Percentiles rank a stretch among this genome's conserved stretches.
Conservation (phyloP, 2,113 vertebrate species). For the Albula goreensis region DNA sequence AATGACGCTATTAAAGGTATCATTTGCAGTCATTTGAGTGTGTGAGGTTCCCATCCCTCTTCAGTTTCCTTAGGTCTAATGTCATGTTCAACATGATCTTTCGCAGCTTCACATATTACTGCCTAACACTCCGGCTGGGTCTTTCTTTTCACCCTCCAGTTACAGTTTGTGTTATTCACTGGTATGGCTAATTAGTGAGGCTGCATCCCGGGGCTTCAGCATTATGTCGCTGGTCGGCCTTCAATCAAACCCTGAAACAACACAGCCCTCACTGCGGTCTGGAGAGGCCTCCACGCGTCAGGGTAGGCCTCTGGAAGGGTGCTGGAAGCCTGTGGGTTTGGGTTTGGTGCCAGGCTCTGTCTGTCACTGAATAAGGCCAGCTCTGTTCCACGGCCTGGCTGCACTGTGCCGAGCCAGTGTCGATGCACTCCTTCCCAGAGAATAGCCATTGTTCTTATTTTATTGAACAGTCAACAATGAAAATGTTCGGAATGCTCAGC, state of each 20-base stretch:
- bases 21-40: constrained; percentile 13
- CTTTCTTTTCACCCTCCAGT: constrained; percentile 37
- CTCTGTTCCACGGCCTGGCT: constrained; percentile 67
- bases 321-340: constrained; percentile 46
- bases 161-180: constrained; percentile 52
- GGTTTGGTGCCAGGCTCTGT: constrained; percentile 79
- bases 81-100: neutral
- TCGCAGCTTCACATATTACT: constrained; percentile 6
- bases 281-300: constrained; percentile 34
- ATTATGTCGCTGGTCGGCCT: neutral
- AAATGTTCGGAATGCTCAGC: constrained; percentile 39
- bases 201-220: constrained; percentile 45
- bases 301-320: constrained; percentile 39
- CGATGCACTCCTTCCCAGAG: constrained; percentile 64
- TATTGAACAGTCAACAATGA: constrained; percentile 65
- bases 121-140: constrained; percentile 21
- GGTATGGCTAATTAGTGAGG: constrained; percentile 65
- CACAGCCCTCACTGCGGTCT: constrained; percentile 25
- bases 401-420: constrained; percentile 58
- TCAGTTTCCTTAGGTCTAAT: neutral
- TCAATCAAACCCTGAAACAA: constrained; percentile 43
- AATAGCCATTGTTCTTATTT: constrained; percentile 67
- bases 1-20: neutral
- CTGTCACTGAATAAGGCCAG: constrained; percentile 64
- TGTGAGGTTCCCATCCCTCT: constrained; percentile 16